Evolutionary conservation across 2,888 invertebrate genomes (phyloP).

Genomic region (Tipula confusa): DNA sequence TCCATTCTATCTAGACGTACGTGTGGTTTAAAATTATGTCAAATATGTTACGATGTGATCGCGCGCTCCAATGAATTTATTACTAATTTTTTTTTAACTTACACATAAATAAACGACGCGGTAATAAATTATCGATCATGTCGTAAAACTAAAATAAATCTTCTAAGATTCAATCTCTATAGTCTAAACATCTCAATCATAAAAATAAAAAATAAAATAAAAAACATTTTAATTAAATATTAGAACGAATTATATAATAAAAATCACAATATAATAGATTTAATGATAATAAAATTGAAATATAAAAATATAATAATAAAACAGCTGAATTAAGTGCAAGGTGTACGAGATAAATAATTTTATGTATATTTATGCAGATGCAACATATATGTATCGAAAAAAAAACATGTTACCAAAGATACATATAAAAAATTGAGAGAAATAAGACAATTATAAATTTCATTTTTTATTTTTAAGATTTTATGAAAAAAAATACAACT

Average conservation of each 20-base stretch:
- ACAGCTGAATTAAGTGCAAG: constrained; percentile 20
- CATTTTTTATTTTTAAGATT: not conserved
- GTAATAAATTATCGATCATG: not conserved
- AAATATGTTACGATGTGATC: no score
- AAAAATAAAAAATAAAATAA: no score
- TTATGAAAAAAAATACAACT: constrained; percentile 1
- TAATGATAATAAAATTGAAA: not conserved
- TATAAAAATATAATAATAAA: not conserved
- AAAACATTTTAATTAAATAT: constrained; percentile 16
- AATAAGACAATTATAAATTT: not conserved
- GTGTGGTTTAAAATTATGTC: no score
- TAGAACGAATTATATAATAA: constrained; percentile 9
- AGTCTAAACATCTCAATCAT: not conserved
- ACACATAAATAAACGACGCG: no score
- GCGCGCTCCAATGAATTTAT: no score
- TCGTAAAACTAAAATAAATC: not conserved
- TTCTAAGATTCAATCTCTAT: not conserved
- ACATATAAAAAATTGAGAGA: not conserved
- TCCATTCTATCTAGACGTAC: no score
- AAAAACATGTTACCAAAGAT: not conserved
- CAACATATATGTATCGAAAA: not conserved
- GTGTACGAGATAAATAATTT: constrained; percentile 1
- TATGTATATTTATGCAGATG: not conserved
- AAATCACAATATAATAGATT: not conserved
- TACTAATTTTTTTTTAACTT: no score